phyloP scores from a whole-genome alignment of 53 echinoderm and acorn worm species.

The Astropecten irregularis region DNA sequence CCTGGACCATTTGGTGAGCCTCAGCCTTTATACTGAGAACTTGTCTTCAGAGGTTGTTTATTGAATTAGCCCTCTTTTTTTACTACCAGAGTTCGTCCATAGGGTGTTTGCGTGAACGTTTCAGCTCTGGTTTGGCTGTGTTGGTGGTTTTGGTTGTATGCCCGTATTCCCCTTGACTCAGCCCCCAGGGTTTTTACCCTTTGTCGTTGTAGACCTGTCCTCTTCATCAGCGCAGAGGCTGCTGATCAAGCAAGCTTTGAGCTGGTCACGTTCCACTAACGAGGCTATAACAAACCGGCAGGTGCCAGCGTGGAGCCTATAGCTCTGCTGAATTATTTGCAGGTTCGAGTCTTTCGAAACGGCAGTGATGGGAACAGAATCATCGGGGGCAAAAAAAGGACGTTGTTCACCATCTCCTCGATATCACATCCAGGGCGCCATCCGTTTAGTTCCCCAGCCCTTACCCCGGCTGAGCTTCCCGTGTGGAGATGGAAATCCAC shows the following conservation, averaged over 20 bases:
- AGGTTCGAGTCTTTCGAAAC: too few species aligned
- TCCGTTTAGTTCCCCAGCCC: constrained; percentile 8
- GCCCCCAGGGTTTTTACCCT: constrained; percentile 5
- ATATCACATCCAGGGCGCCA: constrained; percentile 40
- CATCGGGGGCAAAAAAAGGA: too few species aligned
- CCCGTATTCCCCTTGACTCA: not conserved
- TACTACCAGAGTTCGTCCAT: not conserved
- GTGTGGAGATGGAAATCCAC: constrained; percentile 1
- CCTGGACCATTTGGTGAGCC: too few species aligned
- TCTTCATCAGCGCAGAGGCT: too few species aligned
- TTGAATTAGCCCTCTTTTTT: too few species aligned
- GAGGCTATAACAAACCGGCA: not conserved
- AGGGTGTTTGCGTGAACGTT: not conserved
- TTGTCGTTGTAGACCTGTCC: not conserved
- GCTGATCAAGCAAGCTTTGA: constrained; percentile 27
- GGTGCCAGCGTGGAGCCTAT: constrained; percentile 6
- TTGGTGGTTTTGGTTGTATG: not conserved
- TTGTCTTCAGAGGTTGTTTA: too few species aligned
- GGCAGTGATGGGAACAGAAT: too few species aligned
- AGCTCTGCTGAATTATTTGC: too few species aligned
- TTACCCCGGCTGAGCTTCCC: too few species aligned
- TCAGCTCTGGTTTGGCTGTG: not conserved
- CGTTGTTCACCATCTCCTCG: too few species aligned
- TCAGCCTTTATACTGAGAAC: too few species aligned
- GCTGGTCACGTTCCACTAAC: constrained; percentile 34